These are phyloP conservation scores for Pantelozetes paolii DNA, from an alignment of 2,888 invertebrate genomes.

Conservation along the genomic window DNA sequence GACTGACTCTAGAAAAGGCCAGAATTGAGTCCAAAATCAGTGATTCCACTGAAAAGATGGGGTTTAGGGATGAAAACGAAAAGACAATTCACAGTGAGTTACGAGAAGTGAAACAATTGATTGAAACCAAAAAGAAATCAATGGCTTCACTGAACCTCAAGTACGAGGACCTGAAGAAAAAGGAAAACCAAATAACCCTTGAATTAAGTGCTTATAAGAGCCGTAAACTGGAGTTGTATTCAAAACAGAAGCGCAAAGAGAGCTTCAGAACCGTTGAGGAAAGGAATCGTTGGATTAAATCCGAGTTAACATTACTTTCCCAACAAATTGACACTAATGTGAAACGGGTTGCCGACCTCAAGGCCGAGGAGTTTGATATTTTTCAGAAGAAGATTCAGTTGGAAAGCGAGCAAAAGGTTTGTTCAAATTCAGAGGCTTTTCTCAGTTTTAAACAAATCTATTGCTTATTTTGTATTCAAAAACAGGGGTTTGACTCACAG, in stretches of 20 bases:
- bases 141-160: not conserved
- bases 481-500: not conserved
- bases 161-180: conserved; percentile 82
- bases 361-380: conserved; percentile 62
- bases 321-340: conserved; percentile 83
- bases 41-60: not conserved
- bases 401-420: conserved; percentile 13
- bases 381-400: conserved; percentile 53
- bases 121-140: not conserved
- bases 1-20: not conserved
- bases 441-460: no score
- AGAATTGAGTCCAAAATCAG: not conserved
- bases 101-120: not conserved
- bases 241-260: conserved; percentile 93
- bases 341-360: conserved; percentile 66
- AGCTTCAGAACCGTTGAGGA: conserved; percentile 88
- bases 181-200: conserved; percentile 85
- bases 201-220: conserved; percentile 87
- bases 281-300: conserved; percentile 91
- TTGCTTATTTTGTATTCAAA: conserved; percentile 29
- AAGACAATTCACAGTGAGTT: conserved; percentile 52
- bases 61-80: conserved; percentile 61
- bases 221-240: conserved; percentile 90
- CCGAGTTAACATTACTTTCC: conserved; percentile 83
- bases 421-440: not conserved